Conservation (phyloP, 2,113 vertebrate species). For the Phyllostomus discolor region DNA sequence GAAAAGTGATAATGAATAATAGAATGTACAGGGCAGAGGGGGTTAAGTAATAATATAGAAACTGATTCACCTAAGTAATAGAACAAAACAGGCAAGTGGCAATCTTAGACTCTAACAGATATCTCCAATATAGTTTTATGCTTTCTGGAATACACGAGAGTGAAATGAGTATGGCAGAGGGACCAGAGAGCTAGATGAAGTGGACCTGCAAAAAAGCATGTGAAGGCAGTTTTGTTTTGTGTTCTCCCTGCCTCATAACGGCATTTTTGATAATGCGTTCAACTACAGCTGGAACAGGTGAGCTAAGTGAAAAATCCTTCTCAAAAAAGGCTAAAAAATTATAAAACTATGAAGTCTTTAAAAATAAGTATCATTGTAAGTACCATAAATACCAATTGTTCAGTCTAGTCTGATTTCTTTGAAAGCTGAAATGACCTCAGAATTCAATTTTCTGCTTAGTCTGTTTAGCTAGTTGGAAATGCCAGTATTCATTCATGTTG, state of each 20-base stretch:
- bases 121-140: neutral
- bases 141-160: neutral
- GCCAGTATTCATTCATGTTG: neutral
- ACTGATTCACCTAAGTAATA: neutral
- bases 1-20: neutral
- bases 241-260: neutral
- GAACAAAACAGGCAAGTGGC: neutral
- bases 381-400: neutral
- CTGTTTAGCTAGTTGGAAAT: neutral
- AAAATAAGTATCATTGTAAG: neutral
- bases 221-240: neutral
- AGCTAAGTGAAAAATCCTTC: conserved; percentile 29
- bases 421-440: neutral
- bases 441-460: conserved; percentile 8
- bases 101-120: neutral
- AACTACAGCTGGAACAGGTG: neutral
- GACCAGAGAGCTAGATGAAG: neutral
- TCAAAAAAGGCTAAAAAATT: neutral
- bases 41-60: neutral
- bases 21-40: neutral
- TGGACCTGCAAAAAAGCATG: neutral
- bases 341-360: neutral
- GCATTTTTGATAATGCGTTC: neutral
- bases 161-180: neutral
- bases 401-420: neutral